phyloP scores from a whole-genome alignment of 2,888 invertebrate genomes.

The Cremastinae sp. region DNA sequence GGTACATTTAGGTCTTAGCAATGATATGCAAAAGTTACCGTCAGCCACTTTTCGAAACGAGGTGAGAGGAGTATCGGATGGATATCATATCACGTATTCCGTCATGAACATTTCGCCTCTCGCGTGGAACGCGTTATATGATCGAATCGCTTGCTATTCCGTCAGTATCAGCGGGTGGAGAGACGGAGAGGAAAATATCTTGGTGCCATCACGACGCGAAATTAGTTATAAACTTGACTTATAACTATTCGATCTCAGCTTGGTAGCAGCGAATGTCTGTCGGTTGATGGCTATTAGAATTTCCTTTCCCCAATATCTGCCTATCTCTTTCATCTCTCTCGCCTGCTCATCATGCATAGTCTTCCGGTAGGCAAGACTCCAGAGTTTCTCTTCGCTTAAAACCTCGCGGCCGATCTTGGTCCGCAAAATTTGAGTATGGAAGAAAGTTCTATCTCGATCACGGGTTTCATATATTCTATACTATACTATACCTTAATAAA shows the following conservation, averaged over 20 bases:
- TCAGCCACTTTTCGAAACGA: constrained; percentile 10
- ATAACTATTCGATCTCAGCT: constrained; percentile 47
- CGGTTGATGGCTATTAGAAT: neutral
- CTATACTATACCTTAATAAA: too few species aligned
- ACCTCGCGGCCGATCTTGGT: constrained; percentile 8
- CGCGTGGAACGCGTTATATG: constrained; percentile 3
- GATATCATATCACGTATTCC: constrained; percentile 21
- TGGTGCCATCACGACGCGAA: constrained; percentile 37
- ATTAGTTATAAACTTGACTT: constrained; percentile 51
- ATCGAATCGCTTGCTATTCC: constrained; percentile 35
- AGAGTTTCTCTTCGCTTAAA: constrained; percentile 23
- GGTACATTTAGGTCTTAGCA: neutral
- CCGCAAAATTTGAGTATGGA: constrained; percentile 20
- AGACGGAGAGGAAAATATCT: too few species aligned
- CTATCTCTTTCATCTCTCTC: too few species aligned
- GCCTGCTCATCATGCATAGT: constrained; percentile 3
- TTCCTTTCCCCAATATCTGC: too few species aligned
- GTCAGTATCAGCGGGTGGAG: constrained; percentile 7
- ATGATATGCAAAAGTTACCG: constrained; percentile 1
- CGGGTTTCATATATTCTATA: neutral
- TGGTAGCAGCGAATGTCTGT: constrained; percentile 40
- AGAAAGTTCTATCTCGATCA: constrained; percentile 24
- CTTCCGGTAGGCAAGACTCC: constrained; percentile 12
- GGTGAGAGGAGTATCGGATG: neutral
- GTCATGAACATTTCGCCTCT: constrained; percentile 4